Conservation (phyloP, 2,797 vertebrate species). For the Sebastes glaucus region DNA sequence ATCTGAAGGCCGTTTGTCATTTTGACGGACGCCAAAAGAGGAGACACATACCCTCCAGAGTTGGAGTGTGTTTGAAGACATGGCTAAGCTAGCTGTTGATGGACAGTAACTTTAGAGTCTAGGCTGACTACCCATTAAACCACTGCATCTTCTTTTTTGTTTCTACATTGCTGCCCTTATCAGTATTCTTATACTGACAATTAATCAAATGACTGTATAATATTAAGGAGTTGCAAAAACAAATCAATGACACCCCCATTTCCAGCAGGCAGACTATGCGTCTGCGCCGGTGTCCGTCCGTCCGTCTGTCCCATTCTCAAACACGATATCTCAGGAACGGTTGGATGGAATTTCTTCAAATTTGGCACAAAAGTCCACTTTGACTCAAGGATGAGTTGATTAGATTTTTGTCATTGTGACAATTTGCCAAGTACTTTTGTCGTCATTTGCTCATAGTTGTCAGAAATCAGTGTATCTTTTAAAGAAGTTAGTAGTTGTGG, state of each 20-base stretch:
- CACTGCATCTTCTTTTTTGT: not conserved
- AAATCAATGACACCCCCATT: accelerated
- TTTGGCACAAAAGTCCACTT: too few relatives aligned
- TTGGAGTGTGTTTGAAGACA: not conserved
- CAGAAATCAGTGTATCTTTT: too few relatives aligned
- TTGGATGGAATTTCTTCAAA: too few relatives aligned
- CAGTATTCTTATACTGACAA: not conserved
- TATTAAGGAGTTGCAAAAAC: not conserved
- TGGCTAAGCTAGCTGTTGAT: not conserved
- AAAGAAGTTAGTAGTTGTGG: too few relatives aligned
- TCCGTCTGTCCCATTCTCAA: too few relatives aligned
- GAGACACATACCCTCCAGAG: not conserved
- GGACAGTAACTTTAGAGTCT: not conserved
- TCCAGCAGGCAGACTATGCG: not conserved
- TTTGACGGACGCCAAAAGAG: not conserved
- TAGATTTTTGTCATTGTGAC: too few relatives aligned
- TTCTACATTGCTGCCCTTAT: not conserved
- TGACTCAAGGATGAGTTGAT: too few relatives aligned
- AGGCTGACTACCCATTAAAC: not conserved
- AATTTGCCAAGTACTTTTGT: too few relatives aligned
- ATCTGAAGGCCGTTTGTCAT: too few relatives aligned
- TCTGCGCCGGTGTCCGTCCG: too few relatives aligned
- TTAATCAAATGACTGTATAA: accelerated
- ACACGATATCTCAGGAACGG: too few relatives aligned
- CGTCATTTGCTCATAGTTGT: too few relatives aligned